Conservation (phyloP, 2,888 invertebrate species). For the Cosmopolites sordidus region DNA sequence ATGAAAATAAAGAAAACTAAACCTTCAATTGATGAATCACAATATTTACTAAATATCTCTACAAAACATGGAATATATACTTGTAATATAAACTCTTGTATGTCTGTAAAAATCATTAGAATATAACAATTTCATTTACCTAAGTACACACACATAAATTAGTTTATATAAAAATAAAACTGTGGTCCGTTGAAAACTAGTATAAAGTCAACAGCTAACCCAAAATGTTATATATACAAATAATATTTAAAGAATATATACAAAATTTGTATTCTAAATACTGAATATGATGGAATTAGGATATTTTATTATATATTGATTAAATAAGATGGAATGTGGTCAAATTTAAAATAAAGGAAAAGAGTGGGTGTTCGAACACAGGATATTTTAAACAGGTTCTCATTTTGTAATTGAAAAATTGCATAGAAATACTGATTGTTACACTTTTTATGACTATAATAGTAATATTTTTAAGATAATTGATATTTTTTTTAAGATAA, state of each 20-base stretch:
- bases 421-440: too few relatives aligned
- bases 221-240: constrained; percentile 19
- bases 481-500: too few relatives aligned
- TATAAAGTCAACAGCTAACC: constrained; percentile 20
- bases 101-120: constrained; percentile 45
- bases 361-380: background rate
- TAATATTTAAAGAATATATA: constrained; percentile 19
- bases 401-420: too few relatives aligned
- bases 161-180: constrained; percentile 35
- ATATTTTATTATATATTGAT: constrained; percentile 9
- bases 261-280: constrained; percentile 22
- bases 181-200: constrained; percentile 31
- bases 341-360: constrained; percentile 10
- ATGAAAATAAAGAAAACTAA: too few relatives aligned
- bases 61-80: constrained; percentile 47
- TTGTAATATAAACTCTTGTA: constrained; percentile 48
- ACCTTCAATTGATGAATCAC: background rate
- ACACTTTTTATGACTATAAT: too few relatives aligned
- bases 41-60: constrained; percentile 39
- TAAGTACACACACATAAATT: constrained; percentile 44
- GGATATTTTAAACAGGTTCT: too few relatives aligned
- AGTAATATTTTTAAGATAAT: too few relatives aligned
- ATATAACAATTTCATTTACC: constrained; percentile 45
- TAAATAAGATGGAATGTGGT: constrained; percentile 22
- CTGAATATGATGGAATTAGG: constrained; percentile 24